Evolutionary conservation across 1,140 invertebrate genomes (phyloP), one percentile per base, ranked within the genome.

Genomic region (Tetragonula clypearis): DNA sequence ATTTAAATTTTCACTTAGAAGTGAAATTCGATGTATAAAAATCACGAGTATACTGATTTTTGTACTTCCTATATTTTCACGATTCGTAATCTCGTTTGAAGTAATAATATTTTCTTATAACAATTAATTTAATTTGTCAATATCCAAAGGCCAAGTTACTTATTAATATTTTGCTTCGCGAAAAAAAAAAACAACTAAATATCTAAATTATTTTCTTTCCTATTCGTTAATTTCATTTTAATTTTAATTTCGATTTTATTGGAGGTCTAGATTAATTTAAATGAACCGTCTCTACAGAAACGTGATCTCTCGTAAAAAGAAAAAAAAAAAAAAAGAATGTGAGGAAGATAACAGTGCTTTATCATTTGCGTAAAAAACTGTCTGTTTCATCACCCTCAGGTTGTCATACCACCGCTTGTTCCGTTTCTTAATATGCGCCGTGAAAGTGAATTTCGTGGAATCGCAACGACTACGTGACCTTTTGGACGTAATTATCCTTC

Each of bases 361-460:
- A 71, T 49, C 23, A 8, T 12, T 4, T 35, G 11, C 12, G 2
- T 41, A 56, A 76, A 76, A 12, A 62, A 41, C 11, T 2, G 6
- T 65, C 1, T 12, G 30, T 79, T 79, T 84, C 75, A 74, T 73
- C 60, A 74, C 75, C 6, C 41, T 79, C 53, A 26, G 15, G 53
- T 49, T 66, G 35, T 58, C 35, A 19, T 58, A 26, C n/a, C 9
- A n/a, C 30, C 58, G 21, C 21, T 9, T 35, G 21, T 81, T 81
- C 60, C 62, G 23, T 53, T 49, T 26, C 12, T 8, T 53, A 30
- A 66, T 35, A 5, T 58, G 23, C 23, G 19, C 9, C 62, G 79
- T 75, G 84, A 85, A 85, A 85, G 79, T 75, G 21, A 74, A 85
- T 81, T 85, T 85, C 71, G n/a, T 9, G 71, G 84, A 81, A 85